A percentile compares a stretch with the other conserved stretches of the same genome.
Evolutionary conservation across 2,797 vertebrate genomes (phyloP).

Genomic region (Lithobates sylvaticus): DNA sequence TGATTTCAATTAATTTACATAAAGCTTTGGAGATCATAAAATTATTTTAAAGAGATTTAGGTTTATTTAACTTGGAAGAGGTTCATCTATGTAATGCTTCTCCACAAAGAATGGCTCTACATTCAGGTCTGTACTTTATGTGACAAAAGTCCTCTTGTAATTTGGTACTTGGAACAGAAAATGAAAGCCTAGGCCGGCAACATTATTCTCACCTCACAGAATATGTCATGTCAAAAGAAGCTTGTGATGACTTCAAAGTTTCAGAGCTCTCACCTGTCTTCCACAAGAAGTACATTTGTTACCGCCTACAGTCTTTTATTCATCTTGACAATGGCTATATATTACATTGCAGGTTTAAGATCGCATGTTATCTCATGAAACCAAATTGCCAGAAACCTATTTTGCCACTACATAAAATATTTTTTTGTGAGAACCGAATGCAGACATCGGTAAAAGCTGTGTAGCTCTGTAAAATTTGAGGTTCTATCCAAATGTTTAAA

Average conservation of each 20-base stretch:
- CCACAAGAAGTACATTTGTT: not conserved
- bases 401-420: not conserved
- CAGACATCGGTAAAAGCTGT: not conserved
- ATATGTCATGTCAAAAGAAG: constrained; percentile 33
- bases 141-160: constrained; percentile 22
- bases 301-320: not conserved
- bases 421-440: too few species aligned
- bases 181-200: constrained; percentile 15
- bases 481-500: not conserved
- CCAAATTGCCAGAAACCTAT: not conserved
- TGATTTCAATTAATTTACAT: not conserved
- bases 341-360: not conserved
- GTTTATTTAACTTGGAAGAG: not conserved
- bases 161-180: constrained; percentile 34
- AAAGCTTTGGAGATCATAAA: not conserved
- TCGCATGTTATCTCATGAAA: not conserved
- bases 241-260: not conserved
- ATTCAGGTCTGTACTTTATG: constrained; percentile 19
- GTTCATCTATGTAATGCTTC: not conserved
- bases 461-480: too few species aligned
- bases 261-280: constrained; percentile 19
- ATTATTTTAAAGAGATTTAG: not conserved
- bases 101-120: not conserved
- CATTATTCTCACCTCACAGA: constrained; percentile 29
- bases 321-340: not conserved